Percentiles rank a stretch among this genome's conserved stretches.
Evolutionary conservation across 2,113 vertebrate genomes (phyloP).

Genomic region (Semicossyphus pulcher): DNA sequence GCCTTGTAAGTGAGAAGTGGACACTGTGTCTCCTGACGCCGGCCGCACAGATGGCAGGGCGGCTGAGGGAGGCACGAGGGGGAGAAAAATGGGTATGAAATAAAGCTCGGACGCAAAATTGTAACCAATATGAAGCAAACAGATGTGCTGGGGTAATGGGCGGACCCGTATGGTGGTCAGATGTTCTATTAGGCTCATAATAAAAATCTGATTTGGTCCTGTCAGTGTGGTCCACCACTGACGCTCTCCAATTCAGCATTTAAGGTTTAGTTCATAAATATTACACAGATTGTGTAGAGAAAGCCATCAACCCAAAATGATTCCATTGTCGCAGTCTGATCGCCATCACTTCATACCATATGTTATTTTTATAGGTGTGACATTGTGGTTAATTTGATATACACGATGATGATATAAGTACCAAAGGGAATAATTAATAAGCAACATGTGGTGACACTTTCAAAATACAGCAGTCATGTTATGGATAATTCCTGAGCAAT

Average conservation of each 20-base stretch:
- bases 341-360: no score
- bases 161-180: slow-evolving; percentile 17
- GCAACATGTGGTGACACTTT: no score
- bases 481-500: no score
- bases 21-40: slow-evolving; percentile 28
- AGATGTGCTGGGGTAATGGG: slow-evolving; percentile 46
- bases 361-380: no score
- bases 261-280: neutral
- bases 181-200: neutral
- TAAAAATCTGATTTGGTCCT: slow-evolving; percentile 8
- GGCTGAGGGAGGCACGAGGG: slow-evolving; percentile 19
- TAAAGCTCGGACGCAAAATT: slow-evolving; percentile 21
- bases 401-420: no score
- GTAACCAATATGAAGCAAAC: slow-evolving; percentile 64
- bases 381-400: no score
- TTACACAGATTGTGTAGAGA: no score
- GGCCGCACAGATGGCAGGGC: slow-evolving; percentile 67
- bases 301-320: no score
- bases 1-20: slow-evolving; percentile 63
- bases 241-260: neutral
- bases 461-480: no score
- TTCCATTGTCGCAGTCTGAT: no score
- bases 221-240: slow-evolving; percentile 15
- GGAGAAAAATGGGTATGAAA: slow-evolving; percentile 17
- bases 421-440: no score